Evolutionary conservation across 1,140 invertebrate species (phyloP).

Genomic region (Antheraea pernyi): DNA sequence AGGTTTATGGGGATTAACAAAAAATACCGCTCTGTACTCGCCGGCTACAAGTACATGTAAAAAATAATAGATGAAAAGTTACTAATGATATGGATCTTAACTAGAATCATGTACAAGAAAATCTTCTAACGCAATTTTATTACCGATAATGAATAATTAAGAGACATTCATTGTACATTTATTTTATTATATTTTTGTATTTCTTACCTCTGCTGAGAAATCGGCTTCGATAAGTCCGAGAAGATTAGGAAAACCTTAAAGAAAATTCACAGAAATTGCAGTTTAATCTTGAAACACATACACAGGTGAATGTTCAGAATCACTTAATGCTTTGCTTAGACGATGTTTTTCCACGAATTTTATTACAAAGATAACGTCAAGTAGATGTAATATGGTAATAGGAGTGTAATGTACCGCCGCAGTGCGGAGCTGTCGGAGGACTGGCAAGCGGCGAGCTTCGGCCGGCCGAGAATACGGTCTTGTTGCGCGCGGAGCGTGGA

Average conservation of each 20-base stretch:
- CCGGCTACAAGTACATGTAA: too few species aligned
- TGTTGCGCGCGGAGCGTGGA: constrained; percentile 21
- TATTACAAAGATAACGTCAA: not conserved
- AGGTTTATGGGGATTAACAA: not conserved
- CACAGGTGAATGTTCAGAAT: not conserved
- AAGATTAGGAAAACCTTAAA: constrained; percentile 1
- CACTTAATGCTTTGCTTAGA: not conserved
- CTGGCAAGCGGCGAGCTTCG: constrained; percentile 35
- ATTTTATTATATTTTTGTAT: not conserved
- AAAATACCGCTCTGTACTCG: not conserved
- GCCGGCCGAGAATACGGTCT: constrained; percentile 5
- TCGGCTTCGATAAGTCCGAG: not conserved
- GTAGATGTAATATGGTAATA: not conserved
- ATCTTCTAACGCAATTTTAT: not conserved
- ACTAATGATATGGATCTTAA: too few species aligned
- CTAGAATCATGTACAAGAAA: not conserved
- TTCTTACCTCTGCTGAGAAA: not conserved
- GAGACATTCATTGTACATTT: not conserved
- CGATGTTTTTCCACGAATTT: not conserved
- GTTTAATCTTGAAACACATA: not conserved
- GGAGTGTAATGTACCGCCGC: constrained; percentile 47
- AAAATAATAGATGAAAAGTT: not conserved
- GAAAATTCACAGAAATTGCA: constrained; percentile 3
- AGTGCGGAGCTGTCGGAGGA: constrained; percentile 60
- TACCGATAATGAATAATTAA: not conserved